phyloP scores from a whole-genome alignment of 2,797 vertebrate genomes.

The Mus caroli region DNA sequence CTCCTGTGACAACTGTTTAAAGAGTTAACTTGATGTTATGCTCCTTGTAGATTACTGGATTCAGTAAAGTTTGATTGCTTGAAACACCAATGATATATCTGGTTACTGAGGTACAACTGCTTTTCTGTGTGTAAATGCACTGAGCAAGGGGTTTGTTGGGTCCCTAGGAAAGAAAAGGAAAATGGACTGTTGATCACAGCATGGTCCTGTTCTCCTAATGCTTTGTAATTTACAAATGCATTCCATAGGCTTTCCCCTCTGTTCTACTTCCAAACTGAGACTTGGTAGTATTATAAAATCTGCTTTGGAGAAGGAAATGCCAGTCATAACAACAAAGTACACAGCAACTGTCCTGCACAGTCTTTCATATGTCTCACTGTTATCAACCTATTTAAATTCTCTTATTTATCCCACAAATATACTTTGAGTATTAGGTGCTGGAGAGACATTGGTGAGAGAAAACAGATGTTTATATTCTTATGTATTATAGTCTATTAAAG shows the following conservation, averaged over 20 bases:
- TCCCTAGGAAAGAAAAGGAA: not conserved
- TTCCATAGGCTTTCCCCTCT: not conserved
- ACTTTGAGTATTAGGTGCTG: not conserved
- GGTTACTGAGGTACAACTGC: not conserved
- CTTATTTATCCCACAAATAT: not conserved
- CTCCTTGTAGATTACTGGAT: not conserved
- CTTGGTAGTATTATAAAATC: not conserved
- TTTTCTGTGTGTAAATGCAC: not conserved
- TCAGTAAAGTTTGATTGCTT: conserved; percentile 14
- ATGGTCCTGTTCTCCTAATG: not conserved
- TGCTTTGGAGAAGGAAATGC: conserved; percentile 19
- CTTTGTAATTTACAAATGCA: not conserved
- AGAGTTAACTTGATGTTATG: not conserved
- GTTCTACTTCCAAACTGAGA: not conserved
- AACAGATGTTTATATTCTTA: conserved; percentile 29
- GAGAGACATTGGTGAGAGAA: conserved; percentile 52
- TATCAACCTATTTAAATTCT: not conserved
- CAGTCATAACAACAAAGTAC: not conserved
- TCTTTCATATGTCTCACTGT: conserved; percentile 3
- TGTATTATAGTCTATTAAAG: not conserved
- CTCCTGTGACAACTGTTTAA: not conserved
- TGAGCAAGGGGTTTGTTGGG: not conserved
- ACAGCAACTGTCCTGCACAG: not conserved
- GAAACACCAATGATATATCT: not conserved
- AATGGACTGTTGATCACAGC: not conserved